These are phyloP conservation scores for Nasonia vitripennis DNA, from an alignment of 1,140 invertebrate genomes.

Conservation along the genomic window DNA sequence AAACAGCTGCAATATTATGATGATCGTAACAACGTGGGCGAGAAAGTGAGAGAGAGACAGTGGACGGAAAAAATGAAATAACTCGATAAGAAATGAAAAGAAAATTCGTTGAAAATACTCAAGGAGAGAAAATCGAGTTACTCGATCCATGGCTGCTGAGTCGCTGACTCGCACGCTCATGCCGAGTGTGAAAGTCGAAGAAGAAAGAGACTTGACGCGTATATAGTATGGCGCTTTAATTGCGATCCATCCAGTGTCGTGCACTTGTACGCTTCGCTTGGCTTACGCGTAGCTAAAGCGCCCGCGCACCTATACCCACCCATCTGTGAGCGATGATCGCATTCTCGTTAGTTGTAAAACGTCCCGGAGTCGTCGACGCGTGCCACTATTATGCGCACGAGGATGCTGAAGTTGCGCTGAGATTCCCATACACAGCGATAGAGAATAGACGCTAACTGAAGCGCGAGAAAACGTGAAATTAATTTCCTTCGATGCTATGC, in stretches of 20 bases:
- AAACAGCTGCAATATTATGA: too few species aligned
- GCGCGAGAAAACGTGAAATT: too few species aligned
- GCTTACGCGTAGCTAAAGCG: background rate
- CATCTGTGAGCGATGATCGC: background rate
- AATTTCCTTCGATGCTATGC: too few species aligned
- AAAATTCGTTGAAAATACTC: background rate
- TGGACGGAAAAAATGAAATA: too few species aligned
- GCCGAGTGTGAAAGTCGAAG: conserved; percentile 7
- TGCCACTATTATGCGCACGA: background rate
- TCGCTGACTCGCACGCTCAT: background rate
- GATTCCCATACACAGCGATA: too few species aligned
- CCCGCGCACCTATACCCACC: background rate
- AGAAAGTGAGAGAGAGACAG: too few species aligned
- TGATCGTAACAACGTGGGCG: too few species aligned
- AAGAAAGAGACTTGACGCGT: conserved; percentile 4
- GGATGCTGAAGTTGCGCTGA: background rate
- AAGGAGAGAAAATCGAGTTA: conserved; percentile 32
- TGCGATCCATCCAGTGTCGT: conserved; percentile 17
- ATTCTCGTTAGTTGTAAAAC: background rate
- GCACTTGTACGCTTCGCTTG: conserved; percentile 1
- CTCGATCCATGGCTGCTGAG: background rate
- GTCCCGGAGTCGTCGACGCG: background rate
- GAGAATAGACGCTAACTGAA: too few species aligned
- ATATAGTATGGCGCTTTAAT: conserved; percentile 17
- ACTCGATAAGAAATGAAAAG: too few species aligned